Percentiles rank a stretch among this genome's conserved stretches.
These are phyloP conservation scores for Zaprionus kolodkinae DNA, from an alignment of 1,140 invertebrate species.

Conservation along the genomic window DNA sequence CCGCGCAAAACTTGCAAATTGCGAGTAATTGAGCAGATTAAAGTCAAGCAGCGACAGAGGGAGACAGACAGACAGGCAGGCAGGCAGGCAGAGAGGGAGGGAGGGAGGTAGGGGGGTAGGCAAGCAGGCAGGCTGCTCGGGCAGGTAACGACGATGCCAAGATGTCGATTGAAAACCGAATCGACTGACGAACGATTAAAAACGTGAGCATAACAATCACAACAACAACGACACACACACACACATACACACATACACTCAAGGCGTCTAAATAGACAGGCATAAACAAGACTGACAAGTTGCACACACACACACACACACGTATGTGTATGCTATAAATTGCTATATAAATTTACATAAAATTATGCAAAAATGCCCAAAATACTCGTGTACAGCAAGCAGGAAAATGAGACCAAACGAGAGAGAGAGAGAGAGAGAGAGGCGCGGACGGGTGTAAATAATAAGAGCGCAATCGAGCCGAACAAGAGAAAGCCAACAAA, in stretches of 20 bases:
- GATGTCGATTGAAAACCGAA: conserved; percentile 65
- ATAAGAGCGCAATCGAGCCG: conserved; percentile 46
- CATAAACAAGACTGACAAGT: conserved; percentile 72
- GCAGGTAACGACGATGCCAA: conserved; percentile 59
- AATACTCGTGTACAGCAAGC: conserved; percentile 41
- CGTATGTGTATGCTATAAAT: conserved; percentile 2
- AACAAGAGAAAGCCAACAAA: conserved; percentile 50
- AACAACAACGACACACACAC: conserved; percentile 48
- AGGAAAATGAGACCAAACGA: conserved; percentile 4
- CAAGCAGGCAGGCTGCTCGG: conserved; percentile 25
- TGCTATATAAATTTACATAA: conserved; percentile 73
- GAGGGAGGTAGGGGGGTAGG: conserved; percentile 36
- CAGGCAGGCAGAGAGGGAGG: not conserved
- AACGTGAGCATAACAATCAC: conserved; percentile 75
- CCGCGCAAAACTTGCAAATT: conserved; percentile 78
- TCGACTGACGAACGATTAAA: conserved; percentile 72
- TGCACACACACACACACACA: conserved; percentile 27
- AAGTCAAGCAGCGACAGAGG: conserved; percentile 72
- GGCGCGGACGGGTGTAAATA: conserved; percentile 32
- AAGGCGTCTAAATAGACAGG: conserved; percentile 54
- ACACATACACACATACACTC: not conserved
- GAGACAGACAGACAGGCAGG: conserved; percentile 19
- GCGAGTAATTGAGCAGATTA: conserved; percentile 83
- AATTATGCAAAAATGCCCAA: conserved; percentile 76
- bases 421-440: conserved; percentile 17